Percentiles rank a stretch among this genome's conserved stretches.
phyloP scores from a whole-genome alignment of 1,140 invertebrate genomes.

The Aradophagus sp. region DNA sequence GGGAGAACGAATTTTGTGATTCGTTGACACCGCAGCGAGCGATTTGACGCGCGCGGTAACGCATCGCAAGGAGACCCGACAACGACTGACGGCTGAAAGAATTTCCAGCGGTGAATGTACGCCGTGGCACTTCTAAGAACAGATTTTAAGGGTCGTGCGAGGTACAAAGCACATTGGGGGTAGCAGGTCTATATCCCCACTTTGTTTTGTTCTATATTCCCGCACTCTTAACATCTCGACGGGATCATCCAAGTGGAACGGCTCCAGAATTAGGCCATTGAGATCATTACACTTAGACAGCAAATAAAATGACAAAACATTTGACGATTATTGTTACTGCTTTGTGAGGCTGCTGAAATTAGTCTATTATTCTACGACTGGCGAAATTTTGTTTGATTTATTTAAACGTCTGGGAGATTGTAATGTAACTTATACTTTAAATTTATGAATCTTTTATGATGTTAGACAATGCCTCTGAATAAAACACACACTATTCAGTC shows the following conservation, averaged over 20 bases:
- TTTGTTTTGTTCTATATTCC: slow-evolving; percentile 38
- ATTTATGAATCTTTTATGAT: no score
- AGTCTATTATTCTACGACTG: no score
- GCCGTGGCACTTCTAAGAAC: slow-evolving; percentile 63
- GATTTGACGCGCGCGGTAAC: slow-evolving; percentile 29
- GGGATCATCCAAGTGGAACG: slow-evolving; percentile 32
- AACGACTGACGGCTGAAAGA: slow-evolving; percentile 60
- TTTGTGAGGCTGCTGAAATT: no score
- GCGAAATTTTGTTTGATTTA: no score
- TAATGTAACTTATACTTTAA: no score
- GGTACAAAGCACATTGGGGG: slow-evolving; percentile 63
- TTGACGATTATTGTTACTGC: no score
- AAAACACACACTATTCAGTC: no score
- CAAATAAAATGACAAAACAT: slow-evolving; percentile 36
- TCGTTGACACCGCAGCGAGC: no score
- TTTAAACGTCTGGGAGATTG: no score
- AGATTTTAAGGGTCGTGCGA: slow-evolving; percentile 68
- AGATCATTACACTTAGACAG: slow-evolving; percentile 30
- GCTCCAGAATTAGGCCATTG: slow-evolving; percentile 42
- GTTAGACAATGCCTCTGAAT: no score
- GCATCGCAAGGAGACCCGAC: slow-evolving; percentile 55
- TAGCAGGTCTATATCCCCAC: slow-evolving; percentile 44
- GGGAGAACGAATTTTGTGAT: no score
- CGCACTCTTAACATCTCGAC: slow-evolving; percentile 15
- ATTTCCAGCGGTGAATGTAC: slow-evolving; percentile 36